These are phyloP conservation scores for Diachasma alloeum DNA, from an alignment of 1,140 invertebrate genomes.

Conservation along the genomic window DNA sequence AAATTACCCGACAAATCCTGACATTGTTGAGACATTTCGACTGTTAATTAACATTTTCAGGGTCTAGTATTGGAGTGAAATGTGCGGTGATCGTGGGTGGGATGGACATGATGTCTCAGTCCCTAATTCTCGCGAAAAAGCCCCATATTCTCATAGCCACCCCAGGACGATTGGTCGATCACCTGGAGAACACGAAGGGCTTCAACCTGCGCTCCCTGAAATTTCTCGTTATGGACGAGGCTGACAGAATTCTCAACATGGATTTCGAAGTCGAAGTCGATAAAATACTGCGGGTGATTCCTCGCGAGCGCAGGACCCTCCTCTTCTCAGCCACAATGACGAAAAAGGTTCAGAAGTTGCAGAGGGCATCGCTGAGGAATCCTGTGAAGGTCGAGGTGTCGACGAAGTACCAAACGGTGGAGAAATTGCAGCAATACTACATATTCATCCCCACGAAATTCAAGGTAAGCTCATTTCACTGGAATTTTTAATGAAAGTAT, in stretches of 20 bases:
- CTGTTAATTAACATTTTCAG: conserved; percentile 49
- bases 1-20: too few species aligned
- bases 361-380: conserved; percentile 90
- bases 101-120: conserved; percentile 96
- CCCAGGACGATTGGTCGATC: conserved; percentile 88
- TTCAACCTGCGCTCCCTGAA: conserved; percentile 89
- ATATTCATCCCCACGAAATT: conserved; percentile 96
- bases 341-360: conserved; percentile 96
- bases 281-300: conserved; percentile 93
- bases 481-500: background rate
- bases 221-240: conserved; percentile 95
- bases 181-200: conserved; percentile 93
- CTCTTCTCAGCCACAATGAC: conserved; percentile 99
- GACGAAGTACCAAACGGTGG: conserved; percentile 97
- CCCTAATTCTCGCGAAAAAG: conserved; percentile 89
- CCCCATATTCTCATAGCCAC: conserved; percentile 96
- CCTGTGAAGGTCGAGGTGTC: conserved; percentile 96
- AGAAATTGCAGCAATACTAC: conserved; percentile 96
- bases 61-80: conserved; percentile 88
- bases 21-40: too few species aligned
- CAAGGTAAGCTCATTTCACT: conserved; percentile 71
- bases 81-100: conserved; percentile 96
- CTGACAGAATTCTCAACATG: conserved; percentile 94
- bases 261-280: conserved; percentile 98
- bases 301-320: conserved; percentile 85